These are phyloP conservation scores for Stigmatopora nigra DNA, from an alignment of 2,113 vertebrate genomes.

Conservation along the genomic window DNA sequence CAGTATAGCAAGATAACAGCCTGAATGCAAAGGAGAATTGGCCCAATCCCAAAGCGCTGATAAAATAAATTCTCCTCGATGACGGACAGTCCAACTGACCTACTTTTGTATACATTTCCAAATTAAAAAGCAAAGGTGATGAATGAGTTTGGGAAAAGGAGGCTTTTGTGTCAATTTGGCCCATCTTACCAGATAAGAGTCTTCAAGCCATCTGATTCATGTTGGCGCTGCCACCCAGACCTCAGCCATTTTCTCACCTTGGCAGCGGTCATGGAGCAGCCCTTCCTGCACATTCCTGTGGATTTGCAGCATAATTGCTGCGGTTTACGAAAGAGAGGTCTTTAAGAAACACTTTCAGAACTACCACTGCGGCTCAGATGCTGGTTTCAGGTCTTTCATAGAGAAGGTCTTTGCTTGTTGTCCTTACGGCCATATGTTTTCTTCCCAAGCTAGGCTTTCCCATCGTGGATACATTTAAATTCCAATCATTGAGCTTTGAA, in stretches of 20 bases:
- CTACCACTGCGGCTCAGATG: constrained; percentile 26
- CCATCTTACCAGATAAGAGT: constrained; percentile 22
- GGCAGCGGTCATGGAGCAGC: constrained; percentile 56
- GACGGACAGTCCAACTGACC: constrained; percentile 64
- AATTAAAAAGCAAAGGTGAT: constrained; percentile 47
- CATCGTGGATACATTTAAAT: constrained; percentile 45
- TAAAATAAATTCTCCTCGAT: constrained; percentile 59
- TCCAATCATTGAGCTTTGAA: constrained; percentile 50
- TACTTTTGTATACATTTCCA: constrained; percentile 53
- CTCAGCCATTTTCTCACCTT: constrained; percentile 60
- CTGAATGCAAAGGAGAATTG: constrained; percentile 42
- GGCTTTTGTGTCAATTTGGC: constrained; percentile 10
- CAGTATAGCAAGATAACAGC: constrained; percentile 45
- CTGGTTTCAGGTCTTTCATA: constrained; percentile 21
- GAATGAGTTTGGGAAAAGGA: constrained; percentile 15
- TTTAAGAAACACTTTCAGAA: constrained; percentile 53
- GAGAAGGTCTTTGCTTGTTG: constrained; percentile 16
- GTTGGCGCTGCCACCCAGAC: constrained; percentile 45
- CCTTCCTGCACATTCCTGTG: constrained; percentile 64
- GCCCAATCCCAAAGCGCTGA: constrained; percentile 38
- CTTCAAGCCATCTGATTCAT: constrained; percentile 18
- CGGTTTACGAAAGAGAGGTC: constrained; percentile 61
- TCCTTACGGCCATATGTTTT: constrained; percentile 19
- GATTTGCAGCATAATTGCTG: constrained; percentile 63
- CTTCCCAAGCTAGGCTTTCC: constrained; percentile 21